Conservation (phyloP, 2,888 invertebrate genomes). For the Cataglyphis altisquamis region DNA sequence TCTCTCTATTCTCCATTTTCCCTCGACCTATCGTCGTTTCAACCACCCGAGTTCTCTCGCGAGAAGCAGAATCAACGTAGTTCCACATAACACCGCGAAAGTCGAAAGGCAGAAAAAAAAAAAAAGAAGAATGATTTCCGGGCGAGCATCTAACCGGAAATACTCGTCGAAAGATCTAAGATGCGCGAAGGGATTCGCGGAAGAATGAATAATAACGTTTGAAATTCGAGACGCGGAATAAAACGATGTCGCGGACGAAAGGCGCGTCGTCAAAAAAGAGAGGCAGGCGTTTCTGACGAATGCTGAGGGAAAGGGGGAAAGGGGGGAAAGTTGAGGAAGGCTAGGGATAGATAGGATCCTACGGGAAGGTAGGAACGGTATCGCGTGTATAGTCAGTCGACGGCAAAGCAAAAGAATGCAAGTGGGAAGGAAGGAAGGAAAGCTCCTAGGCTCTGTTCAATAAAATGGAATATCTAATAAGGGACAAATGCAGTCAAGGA, state of each 20-base stretch:
- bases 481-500: slow-evolving; percentile 81
- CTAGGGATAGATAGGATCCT: slow-evolving; percentile 31
- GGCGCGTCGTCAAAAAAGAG: slow-evolving; percentile 67
- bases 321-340: slow-evolving; percentile 27
- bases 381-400: slow-evolving; percentile 64
- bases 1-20: slow-evolving; percentile 37
- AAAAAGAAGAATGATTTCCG: slow-evolving; percentile 70
- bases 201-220: slow-evolving; percentile 85
- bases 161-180: slow-evolving; percentile 77
- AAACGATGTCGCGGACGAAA: slow-evolving; percentile 83
- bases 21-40: slow-evolving; percentile 26
- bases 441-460: slow-evolving; percentile 80
- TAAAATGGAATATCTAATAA: slow-evolving; percentile 85
- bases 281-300: slow-evolving; percentile 36
- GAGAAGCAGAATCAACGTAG: slow-evolving; percentile 63
- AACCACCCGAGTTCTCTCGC: slow-evolving; percentile 20
- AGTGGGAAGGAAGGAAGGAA: slow-evolving; percentile 66
- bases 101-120: slow-evolving; percentile 61
- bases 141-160: slow-evolving; percentile 79
- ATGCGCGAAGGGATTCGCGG: slow-evolving; percentile 79
- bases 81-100: slow-evolving; percentile 61
- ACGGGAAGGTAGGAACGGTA: slow-evolving; percentile 49
- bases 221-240: slow-evolving; percentile 85
- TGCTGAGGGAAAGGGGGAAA: not conserved
- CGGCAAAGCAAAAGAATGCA: slow-evolving; percentile 72